Percentiles rank a stretch among this genome's conserved stretches.
Evolutionary conservation across 1,140 invertebrate species (phyloP).

Genomic region (Thaumatotibia leucotreta): DNA sequence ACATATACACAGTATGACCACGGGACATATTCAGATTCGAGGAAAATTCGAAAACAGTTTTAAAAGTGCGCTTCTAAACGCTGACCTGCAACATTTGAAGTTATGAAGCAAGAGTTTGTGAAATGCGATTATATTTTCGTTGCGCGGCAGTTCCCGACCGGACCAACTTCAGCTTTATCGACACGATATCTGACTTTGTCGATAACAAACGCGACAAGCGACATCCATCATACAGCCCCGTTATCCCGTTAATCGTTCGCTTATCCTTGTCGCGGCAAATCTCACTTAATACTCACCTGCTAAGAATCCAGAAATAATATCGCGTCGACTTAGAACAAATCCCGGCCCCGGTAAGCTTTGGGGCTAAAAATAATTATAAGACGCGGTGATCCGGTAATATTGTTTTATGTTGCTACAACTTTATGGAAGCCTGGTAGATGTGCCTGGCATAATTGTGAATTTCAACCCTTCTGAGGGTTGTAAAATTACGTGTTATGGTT

Average conservation of each 20-base stretch:
- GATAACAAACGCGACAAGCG: not conserved
- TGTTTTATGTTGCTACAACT: not conserved
- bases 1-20: no score
- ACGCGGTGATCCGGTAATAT: conserved; percentile 38
- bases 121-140: no score
- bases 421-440: not conserved
- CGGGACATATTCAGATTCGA: no score
- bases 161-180: no score
- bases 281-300: conserved; percentile 30
- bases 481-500: not conserved
- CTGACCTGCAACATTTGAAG: no score
- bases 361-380: conserved; percentile 72
- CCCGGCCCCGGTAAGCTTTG: conserved; percentile 60
- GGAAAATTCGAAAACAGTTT: no score
- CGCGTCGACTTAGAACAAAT: conserved; percentile 52
- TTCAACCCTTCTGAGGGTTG: not conserved
- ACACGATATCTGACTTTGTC: not conserved
- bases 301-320: conserved; percentile 60
- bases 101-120: no score
- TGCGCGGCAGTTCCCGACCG: no score
- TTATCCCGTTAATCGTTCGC: conserved; percentile 48
- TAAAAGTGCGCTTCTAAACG: no score
- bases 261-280: conserved; percentile 37
- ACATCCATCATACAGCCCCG: not conserved
- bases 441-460: not conserved